Base-by-base conservation (phyloP, 1,140 invertebrate genomes). In the Bicyclus anynana region DNA sequence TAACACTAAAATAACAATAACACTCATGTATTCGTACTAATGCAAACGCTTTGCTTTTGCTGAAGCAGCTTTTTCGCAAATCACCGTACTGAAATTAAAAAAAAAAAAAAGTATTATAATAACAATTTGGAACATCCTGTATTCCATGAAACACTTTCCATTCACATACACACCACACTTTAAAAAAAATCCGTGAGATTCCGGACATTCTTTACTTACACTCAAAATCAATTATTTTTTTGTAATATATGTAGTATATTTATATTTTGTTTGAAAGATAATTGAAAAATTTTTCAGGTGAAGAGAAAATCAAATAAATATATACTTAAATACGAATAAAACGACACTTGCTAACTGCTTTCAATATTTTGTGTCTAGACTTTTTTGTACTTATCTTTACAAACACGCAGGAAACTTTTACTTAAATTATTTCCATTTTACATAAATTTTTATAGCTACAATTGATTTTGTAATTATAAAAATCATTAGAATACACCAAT, bases 281-380 rank as follows among this genome's bases (percentile, higher is more conserved):
- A 52, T 33, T 27, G 42, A 14, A 44, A 6, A 27, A 64, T 67
- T 74, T 86, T 87, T 82, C 84, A 87, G 84, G 81, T 84, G 75
- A 83, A 76, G 75, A 74, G 54, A 67, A 58, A 49, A 60, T 72
- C 49, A 69, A 64, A 69, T 59, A 57, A 47, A 27, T 51, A 53
- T 59, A 40, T 16, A 2, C 21, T n/a, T 21, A 62, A 56, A n/a
- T n/a, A n/a, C n/a, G n/a, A n/a, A n/a, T n/a, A 60, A 62, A 52
- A 17, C 67, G 63, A 71, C 67, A 79, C 71, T 33, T 77, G 81
- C 78, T 80, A 76, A 57, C 20, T 76, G 83, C 83, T 86, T 86
- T 71, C 53, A 63, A 72, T 68, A 73, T n/a, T 75, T 65, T 80
- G 54, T 82, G 74, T 84, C 72, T 85, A 84, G 80, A 80, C 82